A percentile compares a stretch with the other conserved stretches of the same genome.
Evolutionary conservation across 2,888 invertebrate species (phyloP).

Genomic region (Scelioninae gen. 1): DNA sequence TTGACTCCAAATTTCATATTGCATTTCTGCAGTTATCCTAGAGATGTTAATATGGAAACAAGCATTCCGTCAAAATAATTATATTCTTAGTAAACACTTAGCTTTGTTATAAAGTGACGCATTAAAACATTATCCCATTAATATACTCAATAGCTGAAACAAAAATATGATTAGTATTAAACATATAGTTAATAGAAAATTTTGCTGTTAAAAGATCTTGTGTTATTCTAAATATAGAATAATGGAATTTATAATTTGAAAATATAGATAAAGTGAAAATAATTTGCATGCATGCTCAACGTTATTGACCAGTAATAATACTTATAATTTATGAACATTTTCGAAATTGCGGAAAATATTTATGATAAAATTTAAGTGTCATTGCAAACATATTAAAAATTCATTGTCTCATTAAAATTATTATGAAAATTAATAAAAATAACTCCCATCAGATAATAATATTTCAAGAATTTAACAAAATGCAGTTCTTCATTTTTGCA

Average conservation of each 20-base stretch:
- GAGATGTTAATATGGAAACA: too few relatives aligned
- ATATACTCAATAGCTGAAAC: too few relatives aligned
- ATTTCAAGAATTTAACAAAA: too few relatives aligned
- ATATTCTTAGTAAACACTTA: too few relatives aligned
- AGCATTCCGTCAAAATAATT: too few relatives aligned
- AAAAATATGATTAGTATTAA: not conserved
- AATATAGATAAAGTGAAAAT: not conserved
- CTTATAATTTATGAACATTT: not conserved
- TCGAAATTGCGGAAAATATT: slow-evolving; percentile 2
- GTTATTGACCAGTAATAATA: not conserved
- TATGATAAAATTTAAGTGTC: not conserved
- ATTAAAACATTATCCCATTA: too few relatives aligned
- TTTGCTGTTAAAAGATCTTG: not conserved
- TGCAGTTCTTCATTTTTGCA: too few relatives aligned
- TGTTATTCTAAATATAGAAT: not conserved
- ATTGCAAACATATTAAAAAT: too few relatives aligned
- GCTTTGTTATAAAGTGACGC: too few relatives aligned
- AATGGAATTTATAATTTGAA: not conserved
- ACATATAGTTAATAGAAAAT: not conserved
- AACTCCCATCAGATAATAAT: too few relatives aligned
- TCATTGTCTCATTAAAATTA: too few relatives aligned
- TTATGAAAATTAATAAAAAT: too few relatives aligned
- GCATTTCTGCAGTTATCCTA: not conserved
- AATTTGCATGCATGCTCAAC: not conserved
- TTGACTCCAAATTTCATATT: slow-evolving; percentile 48